These are phyloP conservation scores for Bedellia somnulentella DNA, from an alignment of 2,888 invertebrate species.

Conservation along the genomic window DNA sequence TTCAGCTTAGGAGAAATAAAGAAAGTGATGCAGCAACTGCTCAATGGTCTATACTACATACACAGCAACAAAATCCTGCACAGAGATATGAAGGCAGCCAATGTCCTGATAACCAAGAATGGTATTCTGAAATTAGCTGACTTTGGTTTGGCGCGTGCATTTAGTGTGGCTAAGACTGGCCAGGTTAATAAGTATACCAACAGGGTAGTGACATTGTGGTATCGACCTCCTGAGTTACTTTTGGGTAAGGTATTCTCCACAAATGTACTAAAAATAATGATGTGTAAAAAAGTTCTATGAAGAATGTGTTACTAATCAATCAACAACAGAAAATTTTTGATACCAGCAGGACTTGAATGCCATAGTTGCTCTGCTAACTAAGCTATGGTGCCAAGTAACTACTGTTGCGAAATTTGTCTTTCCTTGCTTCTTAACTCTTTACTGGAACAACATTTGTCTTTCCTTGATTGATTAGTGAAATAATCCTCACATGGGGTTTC, in stretches of 20 bases:
- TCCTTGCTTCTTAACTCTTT: too few relatives aligned
- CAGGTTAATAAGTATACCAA: constrained; percentile 89
- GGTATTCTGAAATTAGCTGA: constrained; percentile 95
- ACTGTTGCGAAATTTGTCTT: too few relatives aligned
- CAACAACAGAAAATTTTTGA: too few relatives aligned
- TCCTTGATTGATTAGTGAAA: too few relatives aligned
- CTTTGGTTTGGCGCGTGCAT: constrained; percentile 95
- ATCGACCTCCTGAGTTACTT: constrained; percentile 66
- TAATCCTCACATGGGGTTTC: too few relatives aligned
- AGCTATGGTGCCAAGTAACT: too few relatives aligned
- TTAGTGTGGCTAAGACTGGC: constrained; percentile 85
- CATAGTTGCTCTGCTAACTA: too few relatives aligned
- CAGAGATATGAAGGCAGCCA: constrained; percentile 98
- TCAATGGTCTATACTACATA: constrained; percentile 92
- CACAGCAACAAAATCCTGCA: constrained; percentile 95
- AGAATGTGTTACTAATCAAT: too few relatives aligned
- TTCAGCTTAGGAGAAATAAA: constrained; percentile 97
- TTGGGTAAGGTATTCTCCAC: constrained; percentile 28
- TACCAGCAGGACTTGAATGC: too few relatives aligned
- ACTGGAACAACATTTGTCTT: too few relatives aligned
- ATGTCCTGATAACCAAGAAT: constrained; percentile 94
- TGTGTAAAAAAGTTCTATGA: too few relatives aligned
- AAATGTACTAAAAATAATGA: constrained; percentile 1
- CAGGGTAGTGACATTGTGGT: constrained; percentile 97
- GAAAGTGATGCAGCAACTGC: constrained; percentile 69